Conservation (phyloP, 2,888 invertebrate genomes). For the Nemurella pictetii region DNA sequence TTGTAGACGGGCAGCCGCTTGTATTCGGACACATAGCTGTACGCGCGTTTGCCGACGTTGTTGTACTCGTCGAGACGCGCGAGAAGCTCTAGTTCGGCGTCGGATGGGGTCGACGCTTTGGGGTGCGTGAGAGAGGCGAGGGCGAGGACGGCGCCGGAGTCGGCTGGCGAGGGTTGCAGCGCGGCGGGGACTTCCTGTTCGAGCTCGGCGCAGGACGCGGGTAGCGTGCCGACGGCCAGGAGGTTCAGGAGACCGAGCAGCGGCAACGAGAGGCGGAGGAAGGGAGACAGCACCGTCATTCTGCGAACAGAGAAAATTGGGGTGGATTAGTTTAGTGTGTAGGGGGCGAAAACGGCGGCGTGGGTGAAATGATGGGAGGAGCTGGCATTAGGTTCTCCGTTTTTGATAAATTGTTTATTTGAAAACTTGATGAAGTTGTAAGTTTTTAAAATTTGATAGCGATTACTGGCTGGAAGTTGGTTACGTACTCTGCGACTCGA, state of each 20-base stretch:
- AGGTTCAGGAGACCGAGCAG: conserved; percentile 5
- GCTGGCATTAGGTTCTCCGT: no score
- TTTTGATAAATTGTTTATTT: no score
- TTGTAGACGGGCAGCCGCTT: conserved; percentile 61
- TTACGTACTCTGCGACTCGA: no score
- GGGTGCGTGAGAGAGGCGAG: conserved; percentile 44
- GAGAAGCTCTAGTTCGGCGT: conserved; percentile 37
- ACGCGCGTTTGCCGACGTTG: conserved; percentile 53
- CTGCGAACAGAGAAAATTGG: not conserved
- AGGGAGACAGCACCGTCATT: conserved; percentile 5
- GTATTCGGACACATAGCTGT: conserved; percentile 66
- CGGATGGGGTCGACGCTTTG: conserved; percentile 47
- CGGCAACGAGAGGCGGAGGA: not conserved
- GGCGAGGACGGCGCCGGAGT: not conserved
- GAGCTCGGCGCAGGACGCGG: not conserved
- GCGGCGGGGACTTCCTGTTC: conserved; percentile 5
- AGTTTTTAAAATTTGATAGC: no score
- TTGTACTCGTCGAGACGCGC: conserved; percentile 38
- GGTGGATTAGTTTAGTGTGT: not conserved
- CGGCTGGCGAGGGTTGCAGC: conserved; percentile 5
- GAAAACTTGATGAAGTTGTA: no score
- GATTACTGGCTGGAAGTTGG: no score
- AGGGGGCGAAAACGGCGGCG: no score
- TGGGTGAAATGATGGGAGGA: no score
- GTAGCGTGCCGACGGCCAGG: not conserved